Evolutionary conservation across 1,140 invertebrate species (phyloP), one percentile per base, ranked within the genome.

Genomic region (Berghia stephanieae): DNA sequence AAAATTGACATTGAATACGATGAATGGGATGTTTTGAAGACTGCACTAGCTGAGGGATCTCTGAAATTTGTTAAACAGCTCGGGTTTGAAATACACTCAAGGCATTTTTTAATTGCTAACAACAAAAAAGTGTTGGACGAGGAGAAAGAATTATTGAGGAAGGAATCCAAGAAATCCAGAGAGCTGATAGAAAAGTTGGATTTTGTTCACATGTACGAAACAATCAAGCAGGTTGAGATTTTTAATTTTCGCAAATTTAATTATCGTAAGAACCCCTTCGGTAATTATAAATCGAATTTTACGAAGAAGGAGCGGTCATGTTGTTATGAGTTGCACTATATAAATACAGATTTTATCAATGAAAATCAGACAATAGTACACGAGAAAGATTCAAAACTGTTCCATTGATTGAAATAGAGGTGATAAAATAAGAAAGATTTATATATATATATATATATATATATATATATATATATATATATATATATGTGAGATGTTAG

Each of bases 1-100:
- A 85, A 85, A 63, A 83, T 84, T 73, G 84, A 85, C 70, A 80
- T 85, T 36, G 84, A 85, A 55, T 84, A 79, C 46, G 77, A 42
- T 2, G 84, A 85, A 78, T 85, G 84, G 84, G 69, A 73, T 0
- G 81, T 81, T 3, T 55, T 85, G 18, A 60, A 78, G 55, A 60
- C 79, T 31, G 66, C 82, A 6, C 27, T 81, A 6, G 42, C 43
- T 13, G 84, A 85, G 21, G 76, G 71, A 24, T 72, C 82, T 31
- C 76, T 85, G 21, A 73, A 75, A 38, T 80, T 82, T 63, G 82
- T 85, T 5, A 82, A 82, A 57, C 84, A 85, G 77, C 68, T 85
- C 24, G 84, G 81, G 8, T 83, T 85, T 77, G 84, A 85, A 75
- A 80, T 83, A 18, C 83, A 84, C 57, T 78, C 79, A 16, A 68